Evolutionary conservation across 2,113 vertebrate species (phyloP), one percentile per base, ranked within the genome.

Genomic region (Plecotus auritus): DNA sequence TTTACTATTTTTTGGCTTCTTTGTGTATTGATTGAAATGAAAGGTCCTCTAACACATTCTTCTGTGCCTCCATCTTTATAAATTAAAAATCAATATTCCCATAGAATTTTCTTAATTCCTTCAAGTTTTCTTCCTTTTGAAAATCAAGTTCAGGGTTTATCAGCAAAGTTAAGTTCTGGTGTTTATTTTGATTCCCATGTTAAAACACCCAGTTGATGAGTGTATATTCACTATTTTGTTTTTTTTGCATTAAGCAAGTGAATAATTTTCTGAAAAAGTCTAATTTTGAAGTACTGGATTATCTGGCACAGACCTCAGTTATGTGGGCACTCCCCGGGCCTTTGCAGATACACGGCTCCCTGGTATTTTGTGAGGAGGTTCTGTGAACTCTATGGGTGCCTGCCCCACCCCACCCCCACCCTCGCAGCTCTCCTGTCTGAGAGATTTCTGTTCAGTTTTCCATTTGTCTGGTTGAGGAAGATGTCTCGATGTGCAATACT

Each of bases 61-160:
- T 56, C 40, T 37, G 13, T 59, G 28, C 20, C 20, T 78, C 4
- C 17, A 32, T 40, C 35, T 83, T 87, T 88, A 54, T 80, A 86
- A 49, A 74, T 61, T 23, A 80, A 37, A 93, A 69, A 70, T 30
- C 2, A 9, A 70, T 37, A 56, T 45, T 66, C 47, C 1, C 4
- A 72, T 28, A 42, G 54, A 72, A 67, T n/a, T 42, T 84, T 61
- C 61, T 37, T 12, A 66, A 42, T 84, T 47, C 49, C 47, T 32
- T 85, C 17, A 20, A 6, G 47, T 22, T 73, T 83, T 76, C 76
- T 93, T 88, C 35, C 28, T 61, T 82, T 85, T 88, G 59, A 92
- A 90, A 93, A 84, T 66, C 14, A 92, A 88, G 23, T 74, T 87
- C 42, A 73, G 70, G 30, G 32, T 35, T 59, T 30, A 74, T 10